Conservation (phyloP, 2,797 vertebrate species). For the Prionace glauca region DNA sequence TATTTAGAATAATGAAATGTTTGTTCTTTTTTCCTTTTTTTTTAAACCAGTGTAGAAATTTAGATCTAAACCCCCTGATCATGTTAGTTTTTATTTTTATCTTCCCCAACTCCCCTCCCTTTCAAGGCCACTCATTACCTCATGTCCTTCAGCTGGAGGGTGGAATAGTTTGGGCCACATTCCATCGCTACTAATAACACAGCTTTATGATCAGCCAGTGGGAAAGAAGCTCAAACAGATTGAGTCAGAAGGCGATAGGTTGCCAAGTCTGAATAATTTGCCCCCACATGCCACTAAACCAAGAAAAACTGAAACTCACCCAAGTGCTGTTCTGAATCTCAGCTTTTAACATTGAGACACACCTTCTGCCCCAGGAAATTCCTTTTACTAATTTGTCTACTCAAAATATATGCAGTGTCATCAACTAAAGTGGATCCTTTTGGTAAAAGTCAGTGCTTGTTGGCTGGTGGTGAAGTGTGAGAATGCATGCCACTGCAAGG, state of each 20-base stretch:
- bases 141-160: neutral
- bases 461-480: neutral
- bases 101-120: neutral
- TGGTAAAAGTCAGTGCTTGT: neutral
- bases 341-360: neutral
- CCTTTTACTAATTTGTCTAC: neutral
- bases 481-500: neutral
- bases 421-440: neutral
- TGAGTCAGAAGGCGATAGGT: neutral
- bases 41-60: neutral
- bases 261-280: constrained; percentile 6
- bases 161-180: neutral
- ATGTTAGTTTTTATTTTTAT: neutral
- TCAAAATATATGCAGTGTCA: neutral
- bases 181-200: neutral
- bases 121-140: constrained; percentile 2
- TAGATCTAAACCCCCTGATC: neutral
- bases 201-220: neutral
- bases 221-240: constrained; percentile 15
- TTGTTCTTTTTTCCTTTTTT: neutral
- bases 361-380: neutral
- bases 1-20: neutral
- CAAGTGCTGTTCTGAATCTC: neutral
- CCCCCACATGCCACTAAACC: neutral
- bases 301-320: neutral